These are phyloP conservation scores for Urocitellus parryii DNA, from an alignment of 2,113 vertebrate species.

Conservation along the genomic window DNA sequence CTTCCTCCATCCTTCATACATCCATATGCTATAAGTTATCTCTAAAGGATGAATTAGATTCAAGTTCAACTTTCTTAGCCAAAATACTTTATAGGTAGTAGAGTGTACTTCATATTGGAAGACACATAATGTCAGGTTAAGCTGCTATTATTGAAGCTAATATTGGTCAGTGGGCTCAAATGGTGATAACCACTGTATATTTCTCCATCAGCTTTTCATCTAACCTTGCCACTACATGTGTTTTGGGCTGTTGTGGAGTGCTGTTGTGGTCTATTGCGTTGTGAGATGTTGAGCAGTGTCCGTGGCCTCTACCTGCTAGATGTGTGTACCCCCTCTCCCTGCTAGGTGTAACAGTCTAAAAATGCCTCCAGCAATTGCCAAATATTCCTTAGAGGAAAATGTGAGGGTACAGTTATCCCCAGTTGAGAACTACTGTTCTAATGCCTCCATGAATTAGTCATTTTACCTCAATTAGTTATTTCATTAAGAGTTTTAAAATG, in stretches of 20 bases:
- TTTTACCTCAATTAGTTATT: slow-evolving; percentile 26
- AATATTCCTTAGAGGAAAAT: background rate
- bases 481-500: slow-evolving; percentile 35
- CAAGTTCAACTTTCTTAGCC: background rate
- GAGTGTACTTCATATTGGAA: background rate
- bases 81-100: background rate
- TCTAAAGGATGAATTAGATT: slow-evolving; percentile 41
- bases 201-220: slow-evolving; percentile 21
- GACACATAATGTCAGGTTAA: background rate
- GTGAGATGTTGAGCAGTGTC: background rate
- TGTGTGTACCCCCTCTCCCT: background rate
- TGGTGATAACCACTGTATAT: background rate
- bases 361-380: background rate
- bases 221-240: background rate
- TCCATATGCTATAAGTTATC: background rate
- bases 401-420: background rate
- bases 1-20: background rate
- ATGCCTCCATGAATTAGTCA: background rate
- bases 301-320: background rate
- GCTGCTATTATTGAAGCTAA: background rate
- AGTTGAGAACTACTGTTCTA: background rate
- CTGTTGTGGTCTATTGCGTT: background rate
- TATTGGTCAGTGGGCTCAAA: background rate
- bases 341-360: background rate
- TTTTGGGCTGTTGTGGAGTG: background rate